Conservation (phyloP, 2,113 vertebrate genomes). For the Scopus umbretta region DNA sequence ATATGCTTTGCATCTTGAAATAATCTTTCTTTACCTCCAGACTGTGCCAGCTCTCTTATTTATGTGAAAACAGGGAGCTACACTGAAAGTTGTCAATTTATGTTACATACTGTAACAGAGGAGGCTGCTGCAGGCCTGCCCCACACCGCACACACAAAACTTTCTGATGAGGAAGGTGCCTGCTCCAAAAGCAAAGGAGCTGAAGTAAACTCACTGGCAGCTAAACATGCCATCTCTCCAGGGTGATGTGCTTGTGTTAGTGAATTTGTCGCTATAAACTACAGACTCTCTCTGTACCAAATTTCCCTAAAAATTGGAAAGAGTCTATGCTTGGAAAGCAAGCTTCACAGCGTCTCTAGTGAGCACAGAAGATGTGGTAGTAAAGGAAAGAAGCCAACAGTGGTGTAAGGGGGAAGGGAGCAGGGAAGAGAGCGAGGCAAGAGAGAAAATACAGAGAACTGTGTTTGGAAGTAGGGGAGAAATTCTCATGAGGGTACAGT, state of each 20-base stretch:
- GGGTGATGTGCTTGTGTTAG: not conserved
- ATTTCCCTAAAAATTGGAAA: not conserved
- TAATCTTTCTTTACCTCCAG: conserved; percentile 18
- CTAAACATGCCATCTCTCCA: not conserved
- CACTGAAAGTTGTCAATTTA: not conserved
- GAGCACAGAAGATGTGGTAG: not conserved
- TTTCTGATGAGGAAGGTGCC: not conserved
- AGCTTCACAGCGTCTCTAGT: not conserved
- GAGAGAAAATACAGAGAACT: not conserved
- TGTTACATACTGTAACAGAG: not conserved
- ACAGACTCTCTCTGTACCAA: not conserved
- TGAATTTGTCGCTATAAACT: not conserved
- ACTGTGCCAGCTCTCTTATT: not conserved
- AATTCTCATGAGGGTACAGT: not conserved
- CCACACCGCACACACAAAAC: not conserved
- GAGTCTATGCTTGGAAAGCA: not conserved
- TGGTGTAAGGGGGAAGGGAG: not conserved
- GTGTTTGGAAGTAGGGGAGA: not conserved
- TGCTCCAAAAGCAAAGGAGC: not conserved
- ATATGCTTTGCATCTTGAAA: conserved; percentile 20
- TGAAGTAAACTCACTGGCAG: not conserved
- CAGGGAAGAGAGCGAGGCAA: not conserved
- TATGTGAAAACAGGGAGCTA: not conserved
- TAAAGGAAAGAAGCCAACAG: not conserved
- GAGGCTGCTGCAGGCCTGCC: not conserved